Conservation (phyloP, 2,113 vertebrate species). For the Ifrita kowaldi region DNA sequence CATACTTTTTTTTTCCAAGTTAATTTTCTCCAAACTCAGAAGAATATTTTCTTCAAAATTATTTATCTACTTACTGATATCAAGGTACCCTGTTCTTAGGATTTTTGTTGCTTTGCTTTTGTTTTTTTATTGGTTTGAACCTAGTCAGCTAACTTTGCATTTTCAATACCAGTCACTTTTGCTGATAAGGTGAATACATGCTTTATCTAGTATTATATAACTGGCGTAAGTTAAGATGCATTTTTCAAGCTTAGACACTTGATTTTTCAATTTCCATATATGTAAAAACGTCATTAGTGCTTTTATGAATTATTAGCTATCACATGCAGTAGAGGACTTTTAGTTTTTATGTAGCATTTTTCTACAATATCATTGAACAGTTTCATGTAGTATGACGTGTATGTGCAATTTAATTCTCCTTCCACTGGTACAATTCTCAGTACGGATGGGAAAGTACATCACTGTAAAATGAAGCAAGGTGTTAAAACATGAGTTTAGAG, state of each 20-base stretch:
- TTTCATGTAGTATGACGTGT: background rate
- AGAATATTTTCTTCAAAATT: background rate
- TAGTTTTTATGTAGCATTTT: background rate
- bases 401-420: background rate
- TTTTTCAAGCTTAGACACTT: background rate
- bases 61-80: background rate
- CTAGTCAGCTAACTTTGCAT: background rate
- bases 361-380: background rate
- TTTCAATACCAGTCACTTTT: background rate
- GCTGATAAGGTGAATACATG: background rate
- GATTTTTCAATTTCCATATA: background rate
- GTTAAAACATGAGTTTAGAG: background rate
- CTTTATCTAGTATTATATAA: background rate
- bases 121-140: background rate
- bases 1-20: background rate
- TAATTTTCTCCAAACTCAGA: background rate
- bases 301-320: background rate
- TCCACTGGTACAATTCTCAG: background rate
- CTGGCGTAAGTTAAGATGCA: background rate
- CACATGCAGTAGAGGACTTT: background rate
- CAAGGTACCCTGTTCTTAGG: background rate
- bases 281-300: background rate
- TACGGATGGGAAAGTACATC: background rate
- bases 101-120: background rate
- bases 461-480: background rate